Conservation (phyloP, 2,113 vertebrate genomes). For the Microtus ochrogaster region DNA sequence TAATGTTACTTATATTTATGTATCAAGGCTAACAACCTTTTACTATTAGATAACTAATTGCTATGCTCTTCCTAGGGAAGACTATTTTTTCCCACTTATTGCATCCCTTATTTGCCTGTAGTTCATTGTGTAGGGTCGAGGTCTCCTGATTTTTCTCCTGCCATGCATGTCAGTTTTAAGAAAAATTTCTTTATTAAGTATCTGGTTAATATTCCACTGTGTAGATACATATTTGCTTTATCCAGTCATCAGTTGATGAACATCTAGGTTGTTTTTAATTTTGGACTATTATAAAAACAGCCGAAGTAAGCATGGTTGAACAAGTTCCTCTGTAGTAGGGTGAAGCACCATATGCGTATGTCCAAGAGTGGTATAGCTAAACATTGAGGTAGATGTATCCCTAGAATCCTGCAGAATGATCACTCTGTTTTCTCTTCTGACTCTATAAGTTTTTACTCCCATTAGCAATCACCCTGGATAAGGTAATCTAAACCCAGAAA, state of each 20-base stretch:
- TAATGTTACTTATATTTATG: no score
- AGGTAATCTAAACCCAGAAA: not conserved
- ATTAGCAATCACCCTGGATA: not conserved
- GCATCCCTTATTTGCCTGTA: not conserved
- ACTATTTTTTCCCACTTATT: not conserved
- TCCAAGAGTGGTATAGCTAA: not conserved
- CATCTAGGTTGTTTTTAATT: no score
- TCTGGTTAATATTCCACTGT: not conserved
- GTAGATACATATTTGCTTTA: not conserved
- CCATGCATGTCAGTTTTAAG: not conserved
- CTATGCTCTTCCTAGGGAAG: no score
- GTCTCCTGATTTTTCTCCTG: not conserved
- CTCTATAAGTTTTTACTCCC: not conserved
- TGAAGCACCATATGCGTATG: not conserved
- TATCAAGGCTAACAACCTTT: not conserved
- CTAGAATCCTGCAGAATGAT: not conserved
- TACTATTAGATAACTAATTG: not conserved
- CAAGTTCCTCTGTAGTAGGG: no score
- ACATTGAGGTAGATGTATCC: not conserved
- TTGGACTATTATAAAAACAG: no score
- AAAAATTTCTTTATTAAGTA: not conserved
- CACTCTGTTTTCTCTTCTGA: not conserved
- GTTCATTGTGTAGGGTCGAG: not conserved
- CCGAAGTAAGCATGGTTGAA: no score
- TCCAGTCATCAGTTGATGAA: not conserved